Evolutionary conservation across 2,113 vertebrate genomes (phyloP).

Genomic region (Malurus melanocephalus): DNA sequence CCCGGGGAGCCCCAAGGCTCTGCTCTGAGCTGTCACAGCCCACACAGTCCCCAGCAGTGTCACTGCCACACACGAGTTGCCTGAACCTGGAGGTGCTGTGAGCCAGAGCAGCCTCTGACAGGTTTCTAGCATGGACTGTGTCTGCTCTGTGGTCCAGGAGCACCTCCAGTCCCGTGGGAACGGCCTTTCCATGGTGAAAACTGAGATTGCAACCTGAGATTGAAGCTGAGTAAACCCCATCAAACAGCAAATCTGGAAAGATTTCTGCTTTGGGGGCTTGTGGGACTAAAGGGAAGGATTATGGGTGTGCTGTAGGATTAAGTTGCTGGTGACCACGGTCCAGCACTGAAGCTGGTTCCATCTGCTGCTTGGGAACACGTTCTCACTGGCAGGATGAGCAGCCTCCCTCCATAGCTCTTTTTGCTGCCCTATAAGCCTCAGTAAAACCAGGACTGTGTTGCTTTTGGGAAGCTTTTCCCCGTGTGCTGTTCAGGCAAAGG

Average conservation of each 20-base stretch:
- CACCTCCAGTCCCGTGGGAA: neutral
- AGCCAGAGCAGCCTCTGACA: neutral
- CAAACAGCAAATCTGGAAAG: neutral
- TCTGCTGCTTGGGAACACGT: neutral
- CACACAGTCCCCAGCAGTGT: neutral
- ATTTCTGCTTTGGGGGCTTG: neutral
- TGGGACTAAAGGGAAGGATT: neutral
- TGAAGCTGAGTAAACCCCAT: neutral
- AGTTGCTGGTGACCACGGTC: neutral
- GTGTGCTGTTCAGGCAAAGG: neutral
- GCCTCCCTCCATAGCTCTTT: neutral
- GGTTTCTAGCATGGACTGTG: neutral
- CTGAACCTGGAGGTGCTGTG: neutral
- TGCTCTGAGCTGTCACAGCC: neutral
- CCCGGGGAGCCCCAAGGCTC: neutral
- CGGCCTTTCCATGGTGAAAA: neutral
- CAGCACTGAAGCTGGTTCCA: neutral
- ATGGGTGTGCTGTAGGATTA: neutral
- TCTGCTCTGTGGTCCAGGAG: neutral
- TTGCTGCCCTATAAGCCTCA: neutral
- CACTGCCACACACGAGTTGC: neutral
- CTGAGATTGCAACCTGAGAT: neutral
- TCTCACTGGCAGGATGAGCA: neutral
- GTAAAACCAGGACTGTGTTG: neutral
- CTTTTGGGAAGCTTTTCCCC: neutral